phyloP scores from a whole-genome alignment of 2,888 invertebrate species.

The Chirona hameri region DNA sequence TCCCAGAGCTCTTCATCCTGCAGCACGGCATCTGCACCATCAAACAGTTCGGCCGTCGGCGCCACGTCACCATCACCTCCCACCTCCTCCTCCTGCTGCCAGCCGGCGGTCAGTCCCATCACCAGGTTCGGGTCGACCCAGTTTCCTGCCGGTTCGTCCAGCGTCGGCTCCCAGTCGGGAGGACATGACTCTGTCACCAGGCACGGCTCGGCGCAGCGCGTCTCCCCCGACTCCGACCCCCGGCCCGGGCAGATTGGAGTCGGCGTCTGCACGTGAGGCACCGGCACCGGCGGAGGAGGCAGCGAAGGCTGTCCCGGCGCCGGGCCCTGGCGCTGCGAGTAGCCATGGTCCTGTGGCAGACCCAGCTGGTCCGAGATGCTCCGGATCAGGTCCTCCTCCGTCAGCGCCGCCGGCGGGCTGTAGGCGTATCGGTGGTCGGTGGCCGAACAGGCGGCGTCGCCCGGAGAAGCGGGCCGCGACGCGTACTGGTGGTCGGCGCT shows the following conservation, averaged over 20 bases:
- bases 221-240: background rate
- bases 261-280: background rate
- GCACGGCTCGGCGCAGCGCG: background rate
- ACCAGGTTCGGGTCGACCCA: conserved; percentile 25
- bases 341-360: conserved; percentile 10
- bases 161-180: background rate
- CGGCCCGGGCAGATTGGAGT: background rate
- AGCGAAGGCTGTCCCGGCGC: background rate
- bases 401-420: conserved; percentile 25
- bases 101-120: background rate
- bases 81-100: background rate
- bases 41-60: background rate
- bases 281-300: background rate
- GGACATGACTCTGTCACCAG: background rate
- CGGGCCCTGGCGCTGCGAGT: conserved; percentile 8
- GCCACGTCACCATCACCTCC: background rate
- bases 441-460: background rate
- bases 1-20: background rate
- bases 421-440: conserved; percentile 23
- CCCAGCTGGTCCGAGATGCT: conserved; percentile 22
- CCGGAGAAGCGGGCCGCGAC: conserved; percentile 3
- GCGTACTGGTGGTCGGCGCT: conserved; percentile 14
- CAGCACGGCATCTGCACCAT: background rate
- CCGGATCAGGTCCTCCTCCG: conserved; percentile 11
- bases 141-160: conserved; percentile 13